A percentile compares a stretch with the other conserved stretches of the same genome.
Evolutionary conservation across 2,888 invertebrate species (phyloP).

Genomic region (Xylophagus ater): DNA sequence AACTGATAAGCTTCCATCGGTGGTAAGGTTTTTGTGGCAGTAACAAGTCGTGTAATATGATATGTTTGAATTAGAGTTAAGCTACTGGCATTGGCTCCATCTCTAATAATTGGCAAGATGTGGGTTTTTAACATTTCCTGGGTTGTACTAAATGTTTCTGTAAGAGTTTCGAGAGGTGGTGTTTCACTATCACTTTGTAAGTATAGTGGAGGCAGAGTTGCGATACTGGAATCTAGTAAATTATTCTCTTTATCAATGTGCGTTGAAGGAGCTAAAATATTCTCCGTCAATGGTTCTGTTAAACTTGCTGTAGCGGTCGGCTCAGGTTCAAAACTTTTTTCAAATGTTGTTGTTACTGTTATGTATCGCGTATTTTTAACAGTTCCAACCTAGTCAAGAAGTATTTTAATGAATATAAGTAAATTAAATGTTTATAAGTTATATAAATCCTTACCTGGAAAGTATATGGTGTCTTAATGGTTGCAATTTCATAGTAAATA

Average conservation of each 20-base stretch:
- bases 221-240: slow-evolving; percentile 64
- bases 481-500: slow-evolving; percentile 80
- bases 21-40: slow-evolving; percentile 81
- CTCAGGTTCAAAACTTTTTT: slow-evolving; percentile 59
- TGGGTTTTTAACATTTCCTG: slow-evolving; percentile 82
- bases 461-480: slow-evolving; percentile 79
- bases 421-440: slow-evolving; percentile 8
- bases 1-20: slow-evolving; percentile 81
- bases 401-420: background rate
- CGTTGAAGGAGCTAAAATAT: slow-evolving; percentile 68
- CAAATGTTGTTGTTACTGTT: slow-evolving; percentile 76
- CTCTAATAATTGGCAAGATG: slow-evolving; percentile 68
- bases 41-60: slow-evolving; percentile 73
- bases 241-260: slow-evolving; percentile 60
- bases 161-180: slow-evolving; percentile 75
- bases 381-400: slow-evolving; percentile 59
- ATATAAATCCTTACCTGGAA: slow-evolving; percentile 57
- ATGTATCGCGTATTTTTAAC: slow-evolving; percentile 79
- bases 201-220: slow-evolving; percentile 70
- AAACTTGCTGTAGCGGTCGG: slow-evolving; percentile 47
- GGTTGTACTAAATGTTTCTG: slow-evolving; percentile 85
- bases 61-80: slow-evolving; percentile 83
- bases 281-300: slow-evolving; percentile 74
- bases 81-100: slow-evolving; percentile 59
- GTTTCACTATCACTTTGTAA: slow-evolving; percentile 68